phyloP scores from a whole-genome alignment of 1,140 invertebrate genomes.

The Bombyx mandarina region DNA sequence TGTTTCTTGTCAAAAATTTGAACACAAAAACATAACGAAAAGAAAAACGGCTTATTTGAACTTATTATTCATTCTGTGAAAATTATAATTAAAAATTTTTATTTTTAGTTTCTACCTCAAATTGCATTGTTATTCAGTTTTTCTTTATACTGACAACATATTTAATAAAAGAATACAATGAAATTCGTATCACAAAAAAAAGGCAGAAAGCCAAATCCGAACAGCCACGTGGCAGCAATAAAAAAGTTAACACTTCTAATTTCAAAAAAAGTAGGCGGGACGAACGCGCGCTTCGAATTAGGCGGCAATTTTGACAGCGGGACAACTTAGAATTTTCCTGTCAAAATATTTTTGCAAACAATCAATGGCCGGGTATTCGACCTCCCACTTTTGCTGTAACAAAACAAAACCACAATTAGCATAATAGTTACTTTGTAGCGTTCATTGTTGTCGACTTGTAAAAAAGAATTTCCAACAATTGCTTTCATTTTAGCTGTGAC shows the following conservation, averaged over 20 bases:
- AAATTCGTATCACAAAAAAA: background rate
- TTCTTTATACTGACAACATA: background rate
- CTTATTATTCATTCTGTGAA: too few relatives aligned
- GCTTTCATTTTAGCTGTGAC: too few relatives aligned
- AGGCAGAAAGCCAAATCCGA: conserved; percentile 7
- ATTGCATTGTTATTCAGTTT: too few relatives aligned
- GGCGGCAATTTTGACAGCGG: conserved; percentile 55
- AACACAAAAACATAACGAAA: too few relatives aligned
- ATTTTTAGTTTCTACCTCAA: too few relatives aligned
- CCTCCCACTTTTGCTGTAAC: conserved; percentile 50
- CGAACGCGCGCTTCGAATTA: conserved; percentile 44
- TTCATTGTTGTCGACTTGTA: conserved; percentile 20
- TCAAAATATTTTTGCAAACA: conserved; percentile 69
- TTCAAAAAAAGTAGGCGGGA: conserved; percentile 50
- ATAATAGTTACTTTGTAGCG: conserved; percentile 51
- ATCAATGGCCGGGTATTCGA: conserved; percentile 30
- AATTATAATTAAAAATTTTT: too few relatives aligned
- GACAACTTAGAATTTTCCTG: conserved; percentile 54
- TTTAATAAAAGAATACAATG: background rate
- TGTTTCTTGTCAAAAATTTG: too few relatives aligned
- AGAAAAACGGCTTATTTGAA: too few relatives aligned
- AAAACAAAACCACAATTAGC: conserved; percentile 70
- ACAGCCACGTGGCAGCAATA: conserved; percentile 52
- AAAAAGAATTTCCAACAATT: too few relatives aligned
- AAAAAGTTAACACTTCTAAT: conserved; percentile 63